phyloP scores from a whole-genome alignment of 2,888 invertebrate species.

The Drosophila cyrtoloma region DNA sequence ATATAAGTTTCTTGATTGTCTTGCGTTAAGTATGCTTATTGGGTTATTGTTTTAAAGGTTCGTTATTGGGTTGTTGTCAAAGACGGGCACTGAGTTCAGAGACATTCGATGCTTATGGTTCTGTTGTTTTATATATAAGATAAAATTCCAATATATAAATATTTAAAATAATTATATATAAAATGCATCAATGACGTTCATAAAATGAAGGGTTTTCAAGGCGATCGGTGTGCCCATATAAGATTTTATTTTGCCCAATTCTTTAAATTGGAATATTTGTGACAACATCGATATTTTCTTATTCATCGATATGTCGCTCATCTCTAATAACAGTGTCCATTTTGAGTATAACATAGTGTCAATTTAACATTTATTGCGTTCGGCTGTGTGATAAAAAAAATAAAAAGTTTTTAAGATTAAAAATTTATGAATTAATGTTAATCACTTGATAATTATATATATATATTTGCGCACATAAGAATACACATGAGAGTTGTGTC shows the following conservation, averaged over 20 bases:
- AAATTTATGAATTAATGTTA: slow-evolving; percentile 22
- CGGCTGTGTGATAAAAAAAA: slow-evolving; percentile 45
- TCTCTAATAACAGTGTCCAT: slow-evolving; percentile 30
- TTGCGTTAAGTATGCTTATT: not conserved
- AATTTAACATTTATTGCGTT: slow-evolving; percentile 45
- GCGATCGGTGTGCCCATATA: slow-evolving; percentile 16
- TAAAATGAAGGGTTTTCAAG: not conserved
- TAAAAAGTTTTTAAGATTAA: slow-evolving; percentile 8
- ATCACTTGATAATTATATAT: slow-evolving; percentile 6
- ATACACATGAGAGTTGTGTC: slow-evolving; percentile 10
- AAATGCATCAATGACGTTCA: not conserved
- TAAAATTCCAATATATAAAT: not conserved
- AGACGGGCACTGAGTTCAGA: not conserved
- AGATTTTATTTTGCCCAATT: not conserved
- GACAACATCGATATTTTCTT: slow-evolving; percentile 1
- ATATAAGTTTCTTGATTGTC: not conserved
- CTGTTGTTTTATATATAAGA: not conserved
- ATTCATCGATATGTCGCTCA: slow-evolving; percentile 18
- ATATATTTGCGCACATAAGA: slow-evolving; percentile 5
- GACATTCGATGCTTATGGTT: not conserved
- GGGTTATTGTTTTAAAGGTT: not conserved
- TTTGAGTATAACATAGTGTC: slow-evolving; percentile 42
- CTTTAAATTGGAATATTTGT: not conserved
- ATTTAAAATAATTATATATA: not conserved
- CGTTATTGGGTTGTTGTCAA: not conserved